Evolutionary conservation across 2,113 vertebrate species (phyloP), one percentile per base, ranked within the genome.

Genomic region (Mellivora capensis): DNA sequence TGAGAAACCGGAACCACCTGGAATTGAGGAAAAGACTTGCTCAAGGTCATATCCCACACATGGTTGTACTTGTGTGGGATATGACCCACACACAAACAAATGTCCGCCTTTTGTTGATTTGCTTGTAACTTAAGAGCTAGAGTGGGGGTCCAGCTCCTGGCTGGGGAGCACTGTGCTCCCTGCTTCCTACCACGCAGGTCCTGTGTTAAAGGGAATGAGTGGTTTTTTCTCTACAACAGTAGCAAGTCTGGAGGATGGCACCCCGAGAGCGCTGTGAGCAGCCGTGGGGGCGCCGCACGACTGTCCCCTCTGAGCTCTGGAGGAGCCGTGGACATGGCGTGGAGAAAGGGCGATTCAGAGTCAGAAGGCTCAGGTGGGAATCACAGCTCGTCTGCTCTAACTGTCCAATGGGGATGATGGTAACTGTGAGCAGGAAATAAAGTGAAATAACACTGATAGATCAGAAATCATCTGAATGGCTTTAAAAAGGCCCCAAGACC

Each of bases 251-350:
- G 64, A 91, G 61, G 47, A 64, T 0, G 27, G 42, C 7, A 3
- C 18, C 49, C 42, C 6, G 61, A n/a, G 76, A n/a, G 37, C 0
- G 3, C 13, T 0, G 0, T 0, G 10, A 3, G 23, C 0, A 2
- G 54, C 62, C 57, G 37, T 59, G 54, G 87, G 67, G 14, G 64
- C 1, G 15, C 29, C 23, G 23, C 71, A 47, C 0, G 34, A 64
- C 31, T 89, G 61, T 37, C 20, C 4, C 8, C 37, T 67, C 39
- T n/a, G 54, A 72, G 71, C 29, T 39, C 61, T 80, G 10, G 54
- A 27, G 21, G 29, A 15, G 2, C 39, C 47, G 8, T 2, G 64
- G 74, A 57, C 34, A 5, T 1, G 29, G 52, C 15, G 15, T 52
- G 57, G 47, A 71, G 54, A 85, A 20, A 79, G 34, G 4, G 18